Conservation (phyloP, 2,888 invertebrate genomes). For the Thereva unica region DNA sequence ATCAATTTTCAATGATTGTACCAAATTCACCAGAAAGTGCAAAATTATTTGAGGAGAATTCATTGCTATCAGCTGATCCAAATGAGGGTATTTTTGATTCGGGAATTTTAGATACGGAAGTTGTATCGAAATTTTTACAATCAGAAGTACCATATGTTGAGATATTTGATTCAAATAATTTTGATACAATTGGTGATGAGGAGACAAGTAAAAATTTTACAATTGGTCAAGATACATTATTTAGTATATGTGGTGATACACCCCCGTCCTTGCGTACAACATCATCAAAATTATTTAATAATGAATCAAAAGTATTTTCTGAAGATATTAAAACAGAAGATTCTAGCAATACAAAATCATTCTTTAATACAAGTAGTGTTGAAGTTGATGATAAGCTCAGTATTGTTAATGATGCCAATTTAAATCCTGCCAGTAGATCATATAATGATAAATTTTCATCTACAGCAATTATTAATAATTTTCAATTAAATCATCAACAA, state of each 20-base stretch:
- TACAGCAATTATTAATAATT: not conserved
- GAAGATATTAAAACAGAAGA: conserved; percentile 30
- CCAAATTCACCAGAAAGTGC: conserved; percentile 89
- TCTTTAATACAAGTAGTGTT: conserved; percentile 1
- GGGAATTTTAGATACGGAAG: conserved; percentile 20
- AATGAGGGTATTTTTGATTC: conserved; percentile 31
- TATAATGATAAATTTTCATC: conserved; percentile 20
- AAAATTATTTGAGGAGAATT: conserved; percentile 59
- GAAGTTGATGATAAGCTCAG: conserved; percentile 48
- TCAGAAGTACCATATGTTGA: conserved; percentile 22
- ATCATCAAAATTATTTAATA: conserved; percentile 29
- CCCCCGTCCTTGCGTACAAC: not conserved
- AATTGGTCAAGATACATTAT: conserved; percentile 15
- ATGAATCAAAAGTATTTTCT: conserved; percentile 33
- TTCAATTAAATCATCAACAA: conserved; percentile 10
- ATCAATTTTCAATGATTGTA: conserved; percentile 37
- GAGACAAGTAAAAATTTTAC: conserved; percentile 26
- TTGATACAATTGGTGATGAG: conserved; percentile 27
- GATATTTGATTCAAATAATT: conserved; percentile 31
- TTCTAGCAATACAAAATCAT: conserved; percentile 16
- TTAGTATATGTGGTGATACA: conserved; percentile 22
- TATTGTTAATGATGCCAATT: conserved; percentile 55
- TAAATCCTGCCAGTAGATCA: conserved; percentile 52
- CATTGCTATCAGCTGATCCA: conserved; percentile 51
- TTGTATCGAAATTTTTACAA: conserved; percentile 28